phyloP scores from a whole-genome alignment of 2,797 vertebrate species.

The Mionectes olivaceus region DNA sequence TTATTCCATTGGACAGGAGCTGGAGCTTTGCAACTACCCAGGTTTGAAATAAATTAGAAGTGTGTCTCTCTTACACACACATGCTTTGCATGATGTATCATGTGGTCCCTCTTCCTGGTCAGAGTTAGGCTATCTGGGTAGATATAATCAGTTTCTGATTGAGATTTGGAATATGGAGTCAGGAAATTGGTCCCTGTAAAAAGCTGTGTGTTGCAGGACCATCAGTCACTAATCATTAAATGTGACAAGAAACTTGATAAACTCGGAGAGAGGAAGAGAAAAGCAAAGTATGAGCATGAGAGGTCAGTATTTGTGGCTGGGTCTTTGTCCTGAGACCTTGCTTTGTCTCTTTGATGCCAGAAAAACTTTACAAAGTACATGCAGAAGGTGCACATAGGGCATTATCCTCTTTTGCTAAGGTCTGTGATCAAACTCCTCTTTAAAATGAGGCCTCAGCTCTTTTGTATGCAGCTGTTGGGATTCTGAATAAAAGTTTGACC shows the following conservation, averaged over 20 bases:
- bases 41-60: neutral
- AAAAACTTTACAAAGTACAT: neutral
- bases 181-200: neutral
- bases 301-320: neutral
- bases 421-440: neutral
- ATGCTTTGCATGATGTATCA: neutral
- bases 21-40: neutral
- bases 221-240: neutral
- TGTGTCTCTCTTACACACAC: neutral
- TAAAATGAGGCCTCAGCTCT: neutral
- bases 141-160: neutral
- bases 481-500: neutral
- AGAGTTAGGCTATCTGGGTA: neutral
- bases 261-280: neutral
- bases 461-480: neutral
- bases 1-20: neutral
- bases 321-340: neutral
- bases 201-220: neutral
- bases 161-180: neutral
- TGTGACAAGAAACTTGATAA: neutral
- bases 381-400: rapidly evolving
- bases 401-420: neutral
- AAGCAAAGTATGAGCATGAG: neutral
- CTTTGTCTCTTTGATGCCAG: neutral
- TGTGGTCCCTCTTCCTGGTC: neutral